phyloP scores from a whole-genome alignment of 2,113 vertebrate genomes.

The Enhydra lutris region DNA sequence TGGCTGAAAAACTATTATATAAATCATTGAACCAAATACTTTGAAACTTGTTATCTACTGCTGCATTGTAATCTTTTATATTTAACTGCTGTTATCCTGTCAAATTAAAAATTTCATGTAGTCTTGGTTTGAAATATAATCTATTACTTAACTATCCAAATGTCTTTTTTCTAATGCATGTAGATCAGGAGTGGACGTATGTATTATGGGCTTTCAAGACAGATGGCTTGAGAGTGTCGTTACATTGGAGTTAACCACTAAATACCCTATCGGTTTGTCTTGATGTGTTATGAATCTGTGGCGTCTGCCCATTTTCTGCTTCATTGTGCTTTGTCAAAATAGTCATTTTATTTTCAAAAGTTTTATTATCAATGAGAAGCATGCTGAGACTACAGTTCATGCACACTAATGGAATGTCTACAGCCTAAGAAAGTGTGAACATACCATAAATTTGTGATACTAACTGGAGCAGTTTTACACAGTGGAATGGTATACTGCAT shows the following conservation, averaged over 20 bases:
- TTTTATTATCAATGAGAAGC: constrained; percentile 68
- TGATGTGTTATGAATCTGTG: constrained; percentile 53
- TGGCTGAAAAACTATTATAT: not conserved
- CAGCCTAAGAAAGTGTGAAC: not conserved
- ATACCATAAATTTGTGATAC: constrained; percentile 32
- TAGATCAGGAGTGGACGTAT: constrained; percentile 60
- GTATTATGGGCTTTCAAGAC: constrained; percentile 57
- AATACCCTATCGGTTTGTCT: constrained; percentile 68
- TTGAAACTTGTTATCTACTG: constrained; percentile 36
- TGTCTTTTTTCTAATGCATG: constrained; percentile 62
- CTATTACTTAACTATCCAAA: constrained; percentile 76
- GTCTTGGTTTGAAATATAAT: constrained; percentile 77
- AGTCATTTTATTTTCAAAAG: constrained; percentile 70
- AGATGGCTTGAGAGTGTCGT: constrained; percentile 74
- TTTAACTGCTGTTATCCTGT: constrained; percentile 66
- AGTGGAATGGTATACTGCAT: not conserved
- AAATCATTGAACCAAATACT: not conserved
- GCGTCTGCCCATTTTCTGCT: constrained; percentile 76
- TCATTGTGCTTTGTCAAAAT: constrained; percentile 66
- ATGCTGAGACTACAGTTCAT: constrained; percentile 53
- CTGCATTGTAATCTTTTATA: constrained; percentile 60
- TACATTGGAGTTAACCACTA: constrained; percentile 70
- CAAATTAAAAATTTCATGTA: constrained; percentile 73
- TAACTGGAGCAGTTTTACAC: not conserved
- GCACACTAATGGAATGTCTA: not conserved